Evolutionary conservation across 2,797 vertebrate genomes (phyloP), one percentile per base, ranked within the genome.

Genomic region (Hippoglossus hippoglossus): DNA sequence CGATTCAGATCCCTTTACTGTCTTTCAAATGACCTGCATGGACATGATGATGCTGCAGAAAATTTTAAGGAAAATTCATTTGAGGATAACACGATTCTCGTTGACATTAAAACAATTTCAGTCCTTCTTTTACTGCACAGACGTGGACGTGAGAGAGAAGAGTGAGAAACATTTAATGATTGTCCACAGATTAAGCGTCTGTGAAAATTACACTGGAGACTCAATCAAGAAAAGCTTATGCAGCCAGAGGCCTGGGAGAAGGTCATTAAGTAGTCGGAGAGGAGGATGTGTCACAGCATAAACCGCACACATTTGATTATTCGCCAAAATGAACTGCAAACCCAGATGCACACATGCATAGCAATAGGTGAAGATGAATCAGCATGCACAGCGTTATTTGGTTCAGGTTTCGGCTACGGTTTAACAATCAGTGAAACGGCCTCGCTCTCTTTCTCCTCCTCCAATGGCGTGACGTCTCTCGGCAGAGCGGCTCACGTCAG

Each of bases 401-500:
- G 54, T 69, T 67, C 66, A 75, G 80, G 84, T 79, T 60, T 81
- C 73, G 28, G 44, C 77, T 57, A 3, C 54, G 67, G 83, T 84
- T 84, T 77, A 79, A 67, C 52, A 84, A 63, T 76, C 49, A 72
- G 70, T 46, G 70, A 64, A 81, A 57, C 54, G 21, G 58, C 46
- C 50, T 44, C 62, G 73, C 63, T 67, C 71, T 15, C 41, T 61
- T 46, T 58, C 53, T 55, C 60, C 67, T 44, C 77, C 55, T 15
- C 50, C 54, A 4, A 4, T 39, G 77, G 34, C 49, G 58, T 92
- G 90, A 90, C 83, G 85, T 87, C 62, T 71, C 71, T 62, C 19
- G 16, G 78, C 74, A 65, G 64, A 79, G 68, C 8, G 36, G 75
- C 72, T 82, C n/a, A 85, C 89, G 82, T 90, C 86, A 86, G 72